A percentile compares a stretch with the other conserved stretches of the same genome.
These are phyloP conservation scores for Lottia scabra DNA, from an alignment of 2,888 invertebrate species.

Conservation along the genomic window DNA sequence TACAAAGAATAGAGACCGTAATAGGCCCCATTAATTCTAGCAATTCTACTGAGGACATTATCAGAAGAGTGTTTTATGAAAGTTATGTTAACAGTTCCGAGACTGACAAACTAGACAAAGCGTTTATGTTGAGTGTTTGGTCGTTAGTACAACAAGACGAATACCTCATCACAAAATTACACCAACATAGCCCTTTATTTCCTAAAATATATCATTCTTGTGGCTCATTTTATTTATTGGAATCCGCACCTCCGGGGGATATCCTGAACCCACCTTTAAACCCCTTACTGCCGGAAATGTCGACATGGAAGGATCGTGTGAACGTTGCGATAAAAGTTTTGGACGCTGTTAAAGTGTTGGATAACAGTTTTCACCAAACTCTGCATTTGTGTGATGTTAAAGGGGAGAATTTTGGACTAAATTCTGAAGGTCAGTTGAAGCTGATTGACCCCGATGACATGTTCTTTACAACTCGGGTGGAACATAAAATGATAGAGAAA, in stretches of 20 bases:
- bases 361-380: slow-evolving; percentile 74
- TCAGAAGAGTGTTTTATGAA: slow-evolving; percentile 28
- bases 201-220: slow-evolving; percentile 78
- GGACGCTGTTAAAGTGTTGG: slow-evolving; percentile 75
- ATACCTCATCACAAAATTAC: slow-evolving; percentile 75
- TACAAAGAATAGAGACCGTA: slow-evolving; percentile 11
- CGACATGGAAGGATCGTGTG: slow-evolving; percentile 45
- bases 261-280: slow-evolving; percentile 32
- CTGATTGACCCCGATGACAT: slow-evolving; percentile 77
- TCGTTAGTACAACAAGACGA: slow-evolving; percentile 77
- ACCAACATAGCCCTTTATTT: slow-evolving; percentile 75
- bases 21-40: slow-evolving; percentile 18
- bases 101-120: not conserved
- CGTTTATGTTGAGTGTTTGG: slow-evolving; percentile 72
- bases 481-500: too few species aligned
- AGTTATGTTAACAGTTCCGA: slow-evolving; percentile 12
- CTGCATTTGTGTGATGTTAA: slow-evolving; percentile 80
- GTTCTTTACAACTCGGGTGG: slow-evolving; percentile 68
- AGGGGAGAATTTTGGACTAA: slow-evolving; percentile 77
- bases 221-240: slow-evolving; percentile 77
- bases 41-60: not conserved
- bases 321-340: slow-evolving; percentile 72
- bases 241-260: slow-evolving; percentile 71
- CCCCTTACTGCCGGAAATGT: slow-evolving; percentile 43
- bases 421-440: slow-evolving; percentile 66